Evolutionary conservation across 2,113 vertebrate species (phyloP).

Genomic region (Dendropsophus ebraccatus): DNA sequence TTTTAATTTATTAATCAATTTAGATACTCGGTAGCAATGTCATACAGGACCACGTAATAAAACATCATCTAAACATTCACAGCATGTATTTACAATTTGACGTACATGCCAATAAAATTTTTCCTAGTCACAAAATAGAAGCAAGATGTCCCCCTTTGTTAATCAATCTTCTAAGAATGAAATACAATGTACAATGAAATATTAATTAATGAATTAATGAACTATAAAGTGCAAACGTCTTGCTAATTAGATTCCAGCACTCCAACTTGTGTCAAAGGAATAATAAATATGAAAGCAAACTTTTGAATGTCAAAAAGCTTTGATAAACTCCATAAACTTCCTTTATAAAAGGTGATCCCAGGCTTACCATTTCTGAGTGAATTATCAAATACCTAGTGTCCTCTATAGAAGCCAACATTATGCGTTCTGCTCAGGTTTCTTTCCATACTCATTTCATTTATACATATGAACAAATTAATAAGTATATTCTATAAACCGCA

Average conservation of each 20-base stretch:
- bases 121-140: slow-evolving; percentile 51
- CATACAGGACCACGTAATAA: slow-evolving; percentile 38
- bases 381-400: not conserved
- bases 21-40: slow-evolving; percentile 5
- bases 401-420: not conserved
- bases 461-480: not conserved
- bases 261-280: slow-evolving; percentile 55
- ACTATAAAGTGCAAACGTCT: slow-evolving; percentile 59
- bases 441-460: not conserved
- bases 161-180: slow-evolving; percentile 56
- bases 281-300: slow-evolving; percentile 58
- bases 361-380: slow-evolving; percentile 11
- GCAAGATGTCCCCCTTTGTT: slow-evolving; percentile 55
- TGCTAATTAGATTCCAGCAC: slow-evolving; percentile 55
- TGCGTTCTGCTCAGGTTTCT: not conserved
- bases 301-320: slow-evolving; percentile 58
- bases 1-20: not conserved
- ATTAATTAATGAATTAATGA: slow-evolving; percentile 60
- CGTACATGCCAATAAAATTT: slow-evolving; percentile 54
- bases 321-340: slow-evolving; percentile 52
- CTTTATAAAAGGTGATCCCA: slow-evolving; percentile 27
- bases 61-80: slow-evolving; percentile 45
- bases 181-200: slow-evolving; percentile 54
- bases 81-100: slow-evolving; percentile 48
- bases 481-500: not conserved